Base-by-base conservation (phyloP, 1,140 invertebrate species). In the Drosophila parabipectinata region DNA sequence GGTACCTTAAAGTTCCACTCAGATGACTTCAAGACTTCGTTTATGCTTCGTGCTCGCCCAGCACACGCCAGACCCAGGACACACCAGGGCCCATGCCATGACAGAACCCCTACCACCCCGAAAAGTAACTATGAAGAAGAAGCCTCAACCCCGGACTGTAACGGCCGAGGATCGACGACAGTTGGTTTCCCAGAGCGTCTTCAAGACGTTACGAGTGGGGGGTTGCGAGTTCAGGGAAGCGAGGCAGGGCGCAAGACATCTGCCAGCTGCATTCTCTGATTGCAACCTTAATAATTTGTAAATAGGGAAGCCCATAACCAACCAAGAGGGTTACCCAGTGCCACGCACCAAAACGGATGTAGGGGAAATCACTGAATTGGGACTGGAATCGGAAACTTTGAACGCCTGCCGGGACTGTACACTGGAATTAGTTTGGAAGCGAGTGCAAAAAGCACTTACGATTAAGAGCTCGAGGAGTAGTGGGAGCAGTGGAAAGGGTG, bases 161-260 rank as follows among this genome's bases (percentile, higher is more conserved):
- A 88, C 83, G 82, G 82, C 67, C 63, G 51, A 15, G 21, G 55
- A 44, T 60, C 67, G 48, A 58, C 75, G 83, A 83, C 83, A 88
- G 83, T 88, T 87, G 75, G 53, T 88, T 87, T 87, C 83, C 83
- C 83, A 88, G 67, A 87, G 83, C 83, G 83, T 87, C 83, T 87
- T 87, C n/a, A 88, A 87, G 83, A 87, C 83, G 83, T 45, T 68
- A 2, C 34, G 54, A 64, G 71, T 72, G 82, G 83, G 79, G 88
- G 83, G 64, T 75, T 82, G 37, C 37, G 32, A 37, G 72, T 61
- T 57, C 50, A 60, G 37, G 51, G 48, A 76, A 72, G 66, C 54
- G 24, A 55, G 28, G 10, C 55, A 45, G 75, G 26, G 26, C 26
- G 26, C 26, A 61, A 62, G 75, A 34, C 66, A 82, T 63, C 62